Percentiles rank a stretch among this genome's conserved stretches.
Evolutionary conservation across 1,140 invertebrate species (phyloP).

Genomic region (Cheumatopsyche charites): DNA sequence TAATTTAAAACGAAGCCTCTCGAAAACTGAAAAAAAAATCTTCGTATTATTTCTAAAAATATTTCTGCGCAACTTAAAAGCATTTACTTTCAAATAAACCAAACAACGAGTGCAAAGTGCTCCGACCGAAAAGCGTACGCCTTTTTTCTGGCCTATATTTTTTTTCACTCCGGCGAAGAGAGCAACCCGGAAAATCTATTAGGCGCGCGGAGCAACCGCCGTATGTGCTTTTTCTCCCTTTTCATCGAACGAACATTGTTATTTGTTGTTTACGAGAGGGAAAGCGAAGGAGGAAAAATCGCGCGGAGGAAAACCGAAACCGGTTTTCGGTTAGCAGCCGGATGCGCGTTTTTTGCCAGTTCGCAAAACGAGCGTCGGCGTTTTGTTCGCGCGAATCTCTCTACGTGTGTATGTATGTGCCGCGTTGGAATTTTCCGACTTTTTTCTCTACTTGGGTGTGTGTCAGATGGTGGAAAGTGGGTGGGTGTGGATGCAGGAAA

Average conservation of each 20-base stretch:
- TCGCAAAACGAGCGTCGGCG: constrained; percentile 17
- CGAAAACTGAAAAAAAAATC: no score
- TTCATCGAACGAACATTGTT: constrained; percentile 15
- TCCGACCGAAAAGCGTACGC: no score
- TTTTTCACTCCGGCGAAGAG: no score
- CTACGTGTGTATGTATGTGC: no score
- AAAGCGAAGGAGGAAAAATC: not conserved
- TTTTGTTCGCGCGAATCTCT: constrained; percentile 23
- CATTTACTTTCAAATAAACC: no score
- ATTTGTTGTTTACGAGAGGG: constrained; percentile 20
- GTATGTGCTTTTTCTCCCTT: constrained; percentile 2
- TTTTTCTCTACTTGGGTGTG: not conserved
- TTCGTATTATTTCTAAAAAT: no score
- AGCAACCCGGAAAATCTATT: constrained; percentile 5
- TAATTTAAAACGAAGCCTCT: no score
- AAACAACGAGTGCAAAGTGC: no score
- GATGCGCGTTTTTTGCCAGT: constrained; percentile 7
- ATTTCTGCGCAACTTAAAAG: no score
- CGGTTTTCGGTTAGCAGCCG: not conserved
- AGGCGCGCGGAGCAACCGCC: not conserved
- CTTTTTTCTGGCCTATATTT: no score
- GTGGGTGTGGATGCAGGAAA: constrained; percentile 7
- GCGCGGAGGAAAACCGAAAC: no score
- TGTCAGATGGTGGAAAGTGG: not conserved
- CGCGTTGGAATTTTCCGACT: no score